Base-by-base conservation (phyloP, 2,888 invertebrate genomes). In the Lobophora halterata region DNA sequence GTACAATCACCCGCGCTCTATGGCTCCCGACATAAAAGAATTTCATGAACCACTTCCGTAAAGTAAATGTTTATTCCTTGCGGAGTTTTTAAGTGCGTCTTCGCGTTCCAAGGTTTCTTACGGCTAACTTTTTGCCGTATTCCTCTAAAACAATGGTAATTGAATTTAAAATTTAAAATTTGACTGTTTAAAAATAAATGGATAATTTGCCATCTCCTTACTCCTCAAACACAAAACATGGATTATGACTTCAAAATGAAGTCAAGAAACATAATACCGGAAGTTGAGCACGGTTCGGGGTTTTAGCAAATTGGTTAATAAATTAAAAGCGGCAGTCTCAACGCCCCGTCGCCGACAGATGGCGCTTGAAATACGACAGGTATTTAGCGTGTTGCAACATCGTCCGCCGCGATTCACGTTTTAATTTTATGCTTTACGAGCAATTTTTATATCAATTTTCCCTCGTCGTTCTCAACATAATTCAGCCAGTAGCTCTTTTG, bases 381-480 rank as follows among this genome's bases (percentile, higher is more conserved):
- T 85, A 85, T 83, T 85, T 85, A 85, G 81, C 79, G 71, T 82
- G 83, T 81, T 81, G 83, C 83, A 82, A 80, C 79, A 83, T 73
- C 78, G 79, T 74, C 72, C 69, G 69, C 72, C 70, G 57, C 77
- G 77, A 79, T 75, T 68, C 73, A 64, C 71, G 70, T 77, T 83
- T 85, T 85, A 85, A 85, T 85, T 85, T 83, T 79, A 80, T 85
- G 82, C 79, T 82, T 81, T 81, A 80, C 74, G 77, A 73, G 79
- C 82, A 80, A 82, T 80, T 83, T 82, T 81, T 83, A 74, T 83
- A 81, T 79, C 81, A 82, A 81, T 83, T 82, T 81, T 70, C 69
- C 61, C 63, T 61, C 67, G 61, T 66, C 67, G 72, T 73, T 72
- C 69, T 75, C 66, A 63, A 72, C 73, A 74, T 79, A 74, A 78